These are phyloP conservation scores for Aspidoscelis tigris DNA, from an alignment of 2,113 vertebrate genomes.

Conservation along the genomic window DNA sequence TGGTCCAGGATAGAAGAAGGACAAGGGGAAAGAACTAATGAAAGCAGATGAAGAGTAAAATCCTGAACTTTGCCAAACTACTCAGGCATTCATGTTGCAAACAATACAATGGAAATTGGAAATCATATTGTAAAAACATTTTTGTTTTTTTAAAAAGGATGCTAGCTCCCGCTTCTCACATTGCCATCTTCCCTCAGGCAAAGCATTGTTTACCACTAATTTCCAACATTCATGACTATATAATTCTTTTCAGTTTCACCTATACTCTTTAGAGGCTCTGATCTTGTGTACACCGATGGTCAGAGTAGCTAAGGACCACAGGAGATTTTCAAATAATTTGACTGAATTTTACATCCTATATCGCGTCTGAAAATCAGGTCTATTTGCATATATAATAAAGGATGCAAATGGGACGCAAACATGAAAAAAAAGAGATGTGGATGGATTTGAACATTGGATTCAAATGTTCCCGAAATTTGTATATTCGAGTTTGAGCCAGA, in stretches of 20 bases:
- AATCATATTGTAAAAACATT: not conserved
- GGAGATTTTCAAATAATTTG: too few species aligned
- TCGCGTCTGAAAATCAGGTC: too few species aligned
- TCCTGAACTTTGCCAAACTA: not conserved
- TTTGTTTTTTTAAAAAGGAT: not conserved
- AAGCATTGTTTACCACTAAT: too few species aligned
- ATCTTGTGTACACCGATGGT: not conserved
- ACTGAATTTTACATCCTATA: too few species aligned
- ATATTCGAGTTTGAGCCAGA: too few species aligned
- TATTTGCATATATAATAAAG: too few species aligned
- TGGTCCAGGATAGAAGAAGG: not conserved
- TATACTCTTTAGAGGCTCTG: not conserved
- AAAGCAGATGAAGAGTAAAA: slow-evolving; percentile 6
- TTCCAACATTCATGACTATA: too few species aligned
- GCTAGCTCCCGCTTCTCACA: not conserved
- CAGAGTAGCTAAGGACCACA: not conserved
- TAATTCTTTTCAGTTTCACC: not conserved
- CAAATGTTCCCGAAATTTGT: too few species aligned
- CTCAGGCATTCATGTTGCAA: not conserved
- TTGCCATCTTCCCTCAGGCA: too few species aligned
- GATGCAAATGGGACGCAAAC: too few species aligned
- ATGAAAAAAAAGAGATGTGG: too few species aligned
- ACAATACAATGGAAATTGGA: not conserved
- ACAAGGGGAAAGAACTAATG: not conserved
- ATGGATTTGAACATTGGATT: too few species aligned